Percentiles rank a stretch among this genome's conserved stretches.
Evolutionary conservation across 1,140 invertebrate species (phyloP).

Genomic region (Pseudobourletiella spinata): DNA sequence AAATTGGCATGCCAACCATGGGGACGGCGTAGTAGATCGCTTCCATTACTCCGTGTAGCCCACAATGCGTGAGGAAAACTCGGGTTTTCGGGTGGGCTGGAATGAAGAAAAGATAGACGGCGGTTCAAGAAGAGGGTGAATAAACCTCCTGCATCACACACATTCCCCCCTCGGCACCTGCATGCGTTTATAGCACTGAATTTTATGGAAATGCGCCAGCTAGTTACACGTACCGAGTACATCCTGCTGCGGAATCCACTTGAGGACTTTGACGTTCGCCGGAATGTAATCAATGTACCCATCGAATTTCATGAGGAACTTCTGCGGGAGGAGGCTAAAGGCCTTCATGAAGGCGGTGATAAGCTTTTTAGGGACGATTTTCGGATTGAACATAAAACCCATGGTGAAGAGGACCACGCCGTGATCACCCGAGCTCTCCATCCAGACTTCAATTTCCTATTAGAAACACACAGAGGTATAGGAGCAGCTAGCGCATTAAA

Average conservation of each 20-base stretch:
- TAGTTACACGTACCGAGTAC: conserved; percentile 37
- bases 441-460: conserved; percentile 38
- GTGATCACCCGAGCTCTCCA: conserved; percentile 36
- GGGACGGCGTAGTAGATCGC: conserved; percentile 44
- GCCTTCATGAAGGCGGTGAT: conserved; percentile 34
- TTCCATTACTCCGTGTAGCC: conserved; percentile 45
- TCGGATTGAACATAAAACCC: conserved; percentile 40
- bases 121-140: too few relatives aligned
- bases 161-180: too few relatives aligned
- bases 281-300: conserved; percentile 34
- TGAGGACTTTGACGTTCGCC: conserved; percentile 37
- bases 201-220: too few relatives aligned
- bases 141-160: too few relatives aligned
- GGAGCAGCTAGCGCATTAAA: not conserved
- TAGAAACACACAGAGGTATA: not conserved
- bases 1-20: conserved; percentile 46
- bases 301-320: conserved; percentile 39
- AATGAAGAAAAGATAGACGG: not conserved
- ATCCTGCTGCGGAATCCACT: conserved; percentile 40
- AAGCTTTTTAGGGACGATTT: conserved; percentile 36
- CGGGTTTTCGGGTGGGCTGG: conserved; percentile 38
- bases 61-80: conserved; percentile 40
- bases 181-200: too few relatives aligned
- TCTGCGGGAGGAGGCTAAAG: conserved; percentile 36
- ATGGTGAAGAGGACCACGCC: conserved; percentile 40